These are phyloP conservation scores for Stictocephala bisonia DNA, from an alignment of 2,888 invertebrate species.

Conservation along the genomic window DNA sequence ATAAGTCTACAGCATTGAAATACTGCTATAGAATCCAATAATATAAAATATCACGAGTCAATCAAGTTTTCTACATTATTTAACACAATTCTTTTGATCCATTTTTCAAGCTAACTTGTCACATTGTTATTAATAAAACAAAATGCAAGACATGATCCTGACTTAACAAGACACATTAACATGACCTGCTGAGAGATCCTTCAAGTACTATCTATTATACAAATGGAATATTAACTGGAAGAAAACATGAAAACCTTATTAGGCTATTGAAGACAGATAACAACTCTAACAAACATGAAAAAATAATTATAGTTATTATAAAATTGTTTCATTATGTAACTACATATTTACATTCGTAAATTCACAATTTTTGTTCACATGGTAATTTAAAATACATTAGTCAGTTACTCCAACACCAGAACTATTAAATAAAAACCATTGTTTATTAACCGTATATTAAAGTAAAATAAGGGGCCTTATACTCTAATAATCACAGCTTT, in stretches of 20 bases:
- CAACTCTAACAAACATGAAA: slow-evolving; percentile 5
- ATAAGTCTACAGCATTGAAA: slow-evolving; percentile 38
- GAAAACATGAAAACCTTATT: too few species aligned
- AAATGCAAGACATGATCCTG: too few species aligned
- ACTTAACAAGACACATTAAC: too few species aligned
- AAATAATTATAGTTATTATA: slow-evolving; percentile 13
- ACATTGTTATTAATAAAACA: too few species aligned
- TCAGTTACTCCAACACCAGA: slow-evolving; percentile 30
- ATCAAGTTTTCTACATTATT: slow-evolving; percentile 5
- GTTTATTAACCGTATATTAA: slow-evolving; percentile 14
- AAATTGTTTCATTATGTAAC: slow-evolving; percentile 14
- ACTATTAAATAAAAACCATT: slow-evolving; percentile 23
- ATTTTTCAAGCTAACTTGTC: too few species aligned
- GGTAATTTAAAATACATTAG: slow-evolving; percentile 11
- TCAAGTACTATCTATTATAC: too few species aligned
- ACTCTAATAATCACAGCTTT: slow-evolving; percentile 40
- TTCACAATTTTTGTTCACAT: slow-evolving; percentile 16
- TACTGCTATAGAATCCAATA: slow-evolving; percentile 31
- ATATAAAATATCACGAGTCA: slow-evolving; percentile 39
- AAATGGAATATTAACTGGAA: too few species aligned
- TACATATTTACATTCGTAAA: slow-evolving; percentile 34
- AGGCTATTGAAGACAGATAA: too few species aligned
- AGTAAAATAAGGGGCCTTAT: slow-evolving; percentile 37
- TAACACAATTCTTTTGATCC: slow-evolving; percentile 22
- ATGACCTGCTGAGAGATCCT: too few species aligned